Base-by-base conservation (phyloP, 2,797 vertebrate species). In the Sebastes alutus region DNA sequence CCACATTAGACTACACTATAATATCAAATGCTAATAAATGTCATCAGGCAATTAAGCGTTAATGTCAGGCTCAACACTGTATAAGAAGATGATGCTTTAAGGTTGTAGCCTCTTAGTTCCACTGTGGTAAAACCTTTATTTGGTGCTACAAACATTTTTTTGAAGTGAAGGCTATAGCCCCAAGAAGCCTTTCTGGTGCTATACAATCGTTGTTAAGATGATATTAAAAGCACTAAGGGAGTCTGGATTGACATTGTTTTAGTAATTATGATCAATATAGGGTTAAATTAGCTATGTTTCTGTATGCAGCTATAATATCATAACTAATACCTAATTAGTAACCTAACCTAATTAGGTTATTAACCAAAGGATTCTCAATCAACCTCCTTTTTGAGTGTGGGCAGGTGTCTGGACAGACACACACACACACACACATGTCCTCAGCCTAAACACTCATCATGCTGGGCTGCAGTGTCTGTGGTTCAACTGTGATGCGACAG, bases 321-420 rank as follows among this genome's bases (percentile, higher is more conserved):
- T n/a, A 22, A 16, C 46, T 68, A 5, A 38, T 58, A 27, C 22
- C 32, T 27, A 9, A 70, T 38, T 33, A 33, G 5, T 33, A 55
- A 22, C 2, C 10, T 20, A 27, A 71, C 54, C 10, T 11, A 49
- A 54, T 10, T 5, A 29, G 30, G 14, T 23, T 30, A 23, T 5
- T 46, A 38, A 75, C 22, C 23, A 67, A 23, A 46, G 4, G 9
- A 58, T 18, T n/a, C 3, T 49, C n/a, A 75, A 29, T 59, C 33
- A 81, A 2, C 13, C 66, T 55, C 49, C 35, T 16, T 62, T 52
- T 25, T 62, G 59, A 33, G 59, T 29, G 35, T 25, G 35, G n/a
- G 33, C 64, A 74, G 69, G 72, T 83, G 46, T 25, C 29, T 69
- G 54, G 33, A 74, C 46, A 33, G 64, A 75, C 11, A 2, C 29